Percentiles rank a stretch among this genome's conserved stretches.
Evolutionary conservation across 1,140 invertebrate genomes (phyloP).

Genomic region (Lepidotrigona ventralis): DNA sequence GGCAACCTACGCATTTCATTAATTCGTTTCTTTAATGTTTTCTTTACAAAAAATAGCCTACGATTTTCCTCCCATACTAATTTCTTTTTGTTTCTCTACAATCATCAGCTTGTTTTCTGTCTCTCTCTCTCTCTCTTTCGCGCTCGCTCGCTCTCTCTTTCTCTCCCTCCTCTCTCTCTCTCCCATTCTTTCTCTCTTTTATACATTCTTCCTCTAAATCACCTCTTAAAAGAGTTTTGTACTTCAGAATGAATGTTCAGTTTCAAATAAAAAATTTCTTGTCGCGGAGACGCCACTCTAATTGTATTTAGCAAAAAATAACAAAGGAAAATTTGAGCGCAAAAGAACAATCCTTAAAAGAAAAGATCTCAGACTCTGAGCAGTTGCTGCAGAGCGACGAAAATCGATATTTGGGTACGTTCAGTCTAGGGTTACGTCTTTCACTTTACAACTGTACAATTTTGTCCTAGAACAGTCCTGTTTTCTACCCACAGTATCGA

Average conservation of each 20-base stretch:
- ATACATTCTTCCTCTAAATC: conserved; percentile 32
- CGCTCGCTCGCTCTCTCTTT: not conserved
- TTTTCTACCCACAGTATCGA: conserved; percentile 3
- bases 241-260: conserved; percentile 65
- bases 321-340: not conserved
- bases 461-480: conserved; percentile 13
- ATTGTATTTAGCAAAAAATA: not conserved
- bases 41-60: conserved; percentile 48
- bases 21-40: conserved; percentile 3
- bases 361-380: not conserved
- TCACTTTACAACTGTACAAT: conserved; percentile 16
- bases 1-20: not conserved
- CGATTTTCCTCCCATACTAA: conserved; percentile 31
- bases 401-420: not conserved
- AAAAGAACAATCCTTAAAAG: conserved; percentile 9
- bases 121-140: not conserved
- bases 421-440: conserved; percentile 11
- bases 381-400: not conserved
- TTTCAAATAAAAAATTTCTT: conserved; percentile 33
- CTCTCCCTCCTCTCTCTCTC: conserved; percentile 13
- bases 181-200: conserved; percentile 11
- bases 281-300: conserved; percentile 16
- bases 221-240: conserved; percentile 51
- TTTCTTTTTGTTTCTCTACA: conserved; percentile 31
- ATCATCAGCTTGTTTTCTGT: conserved; percentile 1